Evolutionary conservation across 2,888 invertebrate genomes (phyloP).

Genomic region (Apamea crenata): DNA sequence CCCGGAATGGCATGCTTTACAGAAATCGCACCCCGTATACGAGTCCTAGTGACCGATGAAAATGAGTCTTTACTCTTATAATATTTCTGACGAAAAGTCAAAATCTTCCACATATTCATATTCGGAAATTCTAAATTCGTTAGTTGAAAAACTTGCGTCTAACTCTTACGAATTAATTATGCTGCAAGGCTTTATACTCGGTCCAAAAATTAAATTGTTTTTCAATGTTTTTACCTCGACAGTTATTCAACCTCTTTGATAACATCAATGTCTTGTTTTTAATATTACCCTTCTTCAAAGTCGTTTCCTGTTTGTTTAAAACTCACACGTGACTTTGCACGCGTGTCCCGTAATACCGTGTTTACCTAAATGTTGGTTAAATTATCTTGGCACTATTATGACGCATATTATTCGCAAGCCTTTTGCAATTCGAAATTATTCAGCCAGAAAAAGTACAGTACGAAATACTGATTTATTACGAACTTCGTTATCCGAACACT

Average conservation of each 20-base stretch:
- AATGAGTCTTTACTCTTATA: neutral
- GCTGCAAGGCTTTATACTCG: neutral
- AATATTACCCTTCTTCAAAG: constrained; percentile 4
- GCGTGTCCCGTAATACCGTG: neutral
- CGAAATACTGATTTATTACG: constrained; percentile 41
- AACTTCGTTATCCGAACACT: constrained; percentile 13
- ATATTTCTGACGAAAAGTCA: neutral
- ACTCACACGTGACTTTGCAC: neutral
- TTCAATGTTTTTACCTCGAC: constrained; percentile 9
- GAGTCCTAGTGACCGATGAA: no score
- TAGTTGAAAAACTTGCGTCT: neutral
- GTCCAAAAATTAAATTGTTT: constrained; percentile 1
- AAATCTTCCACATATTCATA: neutral
- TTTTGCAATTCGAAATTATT: constrained; percentile 17
- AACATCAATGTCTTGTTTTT: constrained; percentile 13
- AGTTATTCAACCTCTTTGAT: neutral
- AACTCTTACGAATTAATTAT: neutral
- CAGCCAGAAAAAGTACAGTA: constrained; percentile 6
- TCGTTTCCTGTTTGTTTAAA: constrained; percentile 24
- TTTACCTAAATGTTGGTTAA: neutral
- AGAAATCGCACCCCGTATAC: no score
- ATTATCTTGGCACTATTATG: neutral
- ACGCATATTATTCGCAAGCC: neutral
- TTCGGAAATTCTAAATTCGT: neutral
- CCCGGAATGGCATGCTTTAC: no score